Base-by-base conservation (phyloP, 2,113 vertebrate species). In the Opisthocomus hoazin region DNA sequence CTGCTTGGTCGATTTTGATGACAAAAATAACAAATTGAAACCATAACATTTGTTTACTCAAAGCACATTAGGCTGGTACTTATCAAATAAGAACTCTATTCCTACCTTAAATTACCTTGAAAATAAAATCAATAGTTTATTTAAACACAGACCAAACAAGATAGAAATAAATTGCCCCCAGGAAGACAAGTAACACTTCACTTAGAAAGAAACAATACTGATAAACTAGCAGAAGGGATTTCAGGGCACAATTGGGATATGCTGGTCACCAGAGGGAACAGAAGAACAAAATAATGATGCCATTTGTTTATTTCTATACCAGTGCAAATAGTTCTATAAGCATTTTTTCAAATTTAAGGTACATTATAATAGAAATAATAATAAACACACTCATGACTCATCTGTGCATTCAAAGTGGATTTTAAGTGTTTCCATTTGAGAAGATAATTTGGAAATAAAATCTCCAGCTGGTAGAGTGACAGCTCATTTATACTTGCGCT, bases 81-180 rank as follows among this genome's bases (percentile, higher is more conserved):
- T 96, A 96, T 97, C 97, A 96, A 97, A 92, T 95, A 70, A 83
- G 82, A 95, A 91, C 64, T 78, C 37, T 69, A 93, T 94, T 93
- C 86, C 91, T 68, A 85, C 79, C 90, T 96, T 97, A 96, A 98
- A 95, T 98, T 97, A 96, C 74, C 56, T 83, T 93, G 86, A 96
- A 97, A 96, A 95, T 91, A 90, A 97, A 97, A 98, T 98, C 96
- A 84, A 97, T 97, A 96, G 64, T 95, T 97, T 97, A 95, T 97
- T 97, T 97, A 94, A 97, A 66, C 84, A 83, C 68, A 90, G 79
- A 53, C 7, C 13, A 92, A 81, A 74, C 68, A 74, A 96, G 75
- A 61, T 88, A 37, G 90, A 90, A 91, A 81, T 22, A 89, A 94
- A 90, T 85, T 76, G 50, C 68, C 65, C 79, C 12, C n/a, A 87